phyloP scores from a whole-genome alignment of 2,797 vertebrate species.

The Pterois miles region DNA sequence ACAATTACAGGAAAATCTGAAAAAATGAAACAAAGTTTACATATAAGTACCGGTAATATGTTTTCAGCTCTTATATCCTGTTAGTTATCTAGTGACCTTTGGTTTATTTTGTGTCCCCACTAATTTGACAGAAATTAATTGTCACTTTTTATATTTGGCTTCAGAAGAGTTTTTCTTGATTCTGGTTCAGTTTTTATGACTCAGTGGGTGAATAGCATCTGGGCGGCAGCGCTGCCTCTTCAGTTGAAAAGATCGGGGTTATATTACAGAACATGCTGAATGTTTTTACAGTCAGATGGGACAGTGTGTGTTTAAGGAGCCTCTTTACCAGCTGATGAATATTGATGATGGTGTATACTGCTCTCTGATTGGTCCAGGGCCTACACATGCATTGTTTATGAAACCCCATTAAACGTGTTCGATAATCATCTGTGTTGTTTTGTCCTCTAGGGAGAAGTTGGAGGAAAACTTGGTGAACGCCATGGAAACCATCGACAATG shows the following conservation, averaged over 20 bases:
- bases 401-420: not conserved
- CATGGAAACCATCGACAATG: conserved; percentile 83
- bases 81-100: not conserved
- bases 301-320: not conserved
- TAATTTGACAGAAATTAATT: too few relatives aligned
- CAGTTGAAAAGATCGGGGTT: too few relatives aligned
- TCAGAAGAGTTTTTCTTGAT: too few relatives aligned
- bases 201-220: too few relatives aligned
- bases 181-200: too few relatives aligned
- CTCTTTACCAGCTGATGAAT: not conserved
- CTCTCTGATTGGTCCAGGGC: not conserved
- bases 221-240: too few relatives aligned
- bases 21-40: not conserved
- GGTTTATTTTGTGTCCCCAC: not conserved
- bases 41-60: too few relatives aligned
- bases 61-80: not conserved
- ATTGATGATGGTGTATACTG: not conserved
- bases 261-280: too few relatives aligned
- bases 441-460: conserved; percentile 50
- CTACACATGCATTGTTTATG: not conserved
- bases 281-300: too few relatives aligned
- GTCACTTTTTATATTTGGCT: too few relatives aligned
- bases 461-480: conserved; percentile 83
- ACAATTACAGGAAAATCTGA: not conserved
- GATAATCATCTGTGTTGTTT: not conserved